These are phyloP conservation scores for Drosophila anomelani DNA, from an alignment of 2,888 invertebrate species.

Conservation along the genomic window DNA sequence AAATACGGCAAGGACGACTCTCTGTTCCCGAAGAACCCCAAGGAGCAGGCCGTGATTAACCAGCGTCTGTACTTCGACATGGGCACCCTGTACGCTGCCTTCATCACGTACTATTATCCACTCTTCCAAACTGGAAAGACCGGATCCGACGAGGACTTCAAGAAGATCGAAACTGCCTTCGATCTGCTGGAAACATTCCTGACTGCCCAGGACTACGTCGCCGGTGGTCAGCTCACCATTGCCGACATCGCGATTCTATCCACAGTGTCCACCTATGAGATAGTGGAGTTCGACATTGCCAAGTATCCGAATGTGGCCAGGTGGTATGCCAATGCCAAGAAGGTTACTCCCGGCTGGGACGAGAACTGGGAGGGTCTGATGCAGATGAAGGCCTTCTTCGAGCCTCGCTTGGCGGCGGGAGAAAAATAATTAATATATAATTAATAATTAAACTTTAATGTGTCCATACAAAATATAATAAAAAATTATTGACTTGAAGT, in stretches of 20 bases:
- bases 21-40: slow-evolving; percentile 9
- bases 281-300: neutral
- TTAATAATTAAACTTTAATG: neutral
- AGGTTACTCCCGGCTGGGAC: slow-evolving; percentile 6
- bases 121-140: neutral
- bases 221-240: neutral
- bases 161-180: slow-evolving; percentile 4
- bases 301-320: slow-evolving; percentile 7
- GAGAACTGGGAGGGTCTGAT: slow-evolving; percentile 4
- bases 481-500: no score
- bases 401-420: neutral
- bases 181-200: neutral
- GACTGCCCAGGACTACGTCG: slow-evolving; percentile 3
- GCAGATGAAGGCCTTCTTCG: slow-evolving; percentile 8
- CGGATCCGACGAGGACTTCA: neutral
- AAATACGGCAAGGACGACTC: slow-evolving; percentile 6
- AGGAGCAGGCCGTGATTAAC: slow-evolving; percentile 8
- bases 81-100: slow-evolving; percentile 4
- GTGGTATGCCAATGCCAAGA: slow-evolving; percentile 6
- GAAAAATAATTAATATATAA: neutral
- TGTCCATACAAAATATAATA: no score
- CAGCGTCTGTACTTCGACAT: slow-evolving; percentile 8
- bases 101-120: slow-evolving; percentile 3
- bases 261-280: neutral
- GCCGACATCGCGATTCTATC: slow-evolving; percentile 1